Evolutionary conservation across 2,113 vertebrate species (phyloP).

Genomic region (Leptosomus discolor): DNA sequence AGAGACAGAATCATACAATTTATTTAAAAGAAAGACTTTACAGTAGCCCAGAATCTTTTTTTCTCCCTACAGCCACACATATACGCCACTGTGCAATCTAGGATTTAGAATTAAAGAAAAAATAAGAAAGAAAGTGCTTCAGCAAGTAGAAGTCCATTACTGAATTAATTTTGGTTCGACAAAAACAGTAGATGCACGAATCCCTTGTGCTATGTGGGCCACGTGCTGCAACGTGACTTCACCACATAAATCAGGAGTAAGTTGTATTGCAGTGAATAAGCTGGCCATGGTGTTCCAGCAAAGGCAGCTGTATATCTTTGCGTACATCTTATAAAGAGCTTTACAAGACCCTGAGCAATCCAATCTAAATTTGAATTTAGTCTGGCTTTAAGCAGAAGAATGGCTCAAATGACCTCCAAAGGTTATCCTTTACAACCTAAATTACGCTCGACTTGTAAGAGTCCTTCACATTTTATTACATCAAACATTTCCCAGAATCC

Average conservation of each 20-base stretch:
- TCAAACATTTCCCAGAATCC: neutral
- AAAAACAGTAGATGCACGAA: neutral
- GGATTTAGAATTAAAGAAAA: neutral
- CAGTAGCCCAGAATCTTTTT: neutral
- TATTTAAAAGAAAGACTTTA: neutral
- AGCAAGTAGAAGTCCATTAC: neutral
- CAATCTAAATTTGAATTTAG: neutral
- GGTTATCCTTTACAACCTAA: neutral
- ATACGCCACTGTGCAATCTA: neutral
- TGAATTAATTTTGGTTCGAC: neutral
- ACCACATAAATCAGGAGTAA: neutral
- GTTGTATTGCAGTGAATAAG: neutral
- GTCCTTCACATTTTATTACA: neutral
- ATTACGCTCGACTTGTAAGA: no score
- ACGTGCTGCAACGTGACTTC: neutral
- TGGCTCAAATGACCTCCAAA: neutral
- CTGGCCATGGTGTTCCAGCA: neutral
- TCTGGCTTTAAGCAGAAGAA: neutral
- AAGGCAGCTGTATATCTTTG: neutral
- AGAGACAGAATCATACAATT: neutral
- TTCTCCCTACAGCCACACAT: neutral
- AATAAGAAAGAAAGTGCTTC: neutral
- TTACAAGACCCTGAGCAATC: neutral
- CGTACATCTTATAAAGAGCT: neutral
- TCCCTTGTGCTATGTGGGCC: neutral